Base-by-base conservation (phyloP, 23 tunicate species). In the Ciona savignyi region DNA sequence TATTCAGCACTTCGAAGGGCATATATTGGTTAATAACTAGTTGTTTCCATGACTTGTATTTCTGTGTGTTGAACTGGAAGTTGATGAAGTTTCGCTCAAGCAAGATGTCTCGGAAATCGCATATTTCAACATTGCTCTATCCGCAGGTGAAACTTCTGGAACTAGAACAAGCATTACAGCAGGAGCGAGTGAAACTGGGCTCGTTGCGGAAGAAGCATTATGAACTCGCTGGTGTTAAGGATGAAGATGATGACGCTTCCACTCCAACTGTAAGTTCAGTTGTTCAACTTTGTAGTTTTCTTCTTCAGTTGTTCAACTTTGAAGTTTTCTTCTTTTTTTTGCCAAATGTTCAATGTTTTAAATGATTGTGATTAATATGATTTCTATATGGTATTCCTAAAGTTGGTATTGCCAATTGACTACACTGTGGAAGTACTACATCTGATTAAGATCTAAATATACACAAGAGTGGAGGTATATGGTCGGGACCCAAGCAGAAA, bases 141-240 rank as follows among this genome's bases (percentile, higher is more conserved):
- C 9, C 66, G 65, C 66, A 86, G 93, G 97, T 91, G 2, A 93
- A 84, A 72, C 75, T 91, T 23, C 32, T 84, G 60, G 97, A 91
- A 72, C 48, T 91, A 64, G 97, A 91, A 61, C 90, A 91, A 63
- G 78, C 86, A 1, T 65, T 91, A 21, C 76, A 84, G 56, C 78
- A 80, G 28, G 97, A 91, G 63, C 51, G 97, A 27, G 6, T 80
- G 30, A 80, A 72, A 48, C 74, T 91, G 0, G 91, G 97, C 0
- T 71, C 84, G 20, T 34, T 91, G 34, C 70, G 91, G 31, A 84
- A 91, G 80, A 89, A 91, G 33, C 91, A 80, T 85, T 91, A 91
- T 33, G 86, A 86, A 29, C 64, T 91, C 1, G 97, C 84, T 2
- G 85, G 96, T 19, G 88, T 68, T 3, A 82, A 82, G 27, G 92